Conservation (phyloP, 1,140 invertebrate genomes). For the Muscidifurax raptorellus region DNA sequence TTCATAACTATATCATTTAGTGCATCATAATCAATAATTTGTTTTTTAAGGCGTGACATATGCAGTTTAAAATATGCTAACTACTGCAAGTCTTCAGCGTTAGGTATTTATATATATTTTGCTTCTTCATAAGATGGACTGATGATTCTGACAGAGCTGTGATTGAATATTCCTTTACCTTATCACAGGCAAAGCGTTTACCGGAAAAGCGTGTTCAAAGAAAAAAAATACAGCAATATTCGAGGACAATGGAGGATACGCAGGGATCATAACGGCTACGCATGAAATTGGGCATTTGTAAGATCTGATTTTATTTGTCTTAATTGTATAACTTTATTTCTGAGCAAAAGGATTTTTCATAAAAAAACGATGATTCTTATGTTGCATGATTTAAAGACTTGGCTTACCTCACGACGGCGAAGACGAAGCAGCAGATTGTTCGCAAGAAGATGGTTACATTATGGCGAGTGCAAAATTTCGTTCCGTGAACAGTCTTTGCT, state of each 20-base stretch:
- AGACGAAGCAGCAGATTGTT: conserved; percentile 31
- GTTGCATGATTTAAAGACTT: not conserved
- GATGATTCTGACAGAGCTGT: not conserved
- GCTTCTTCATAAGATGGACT: not conserved
- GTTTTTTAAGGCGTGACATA: conserved; percentile 41
- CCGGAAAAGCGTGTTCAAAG: conserved; percentile 38
- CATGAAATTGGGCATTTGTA: conserved; percentile 52
- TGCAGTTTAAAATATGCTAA: conserved; percentile 40
- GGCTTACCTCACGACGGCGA: conserved; percentile 48
- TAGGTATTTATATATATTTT: conserved; percentile 35
- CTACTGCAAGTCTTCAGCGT: conserved; percentile 42
- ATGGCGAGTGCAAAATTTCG: conserved; percentile 49
- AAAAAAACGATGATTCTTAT: not conserved
- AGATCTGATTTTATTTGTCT: not conserved
- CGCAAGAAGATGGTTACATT: conserved; percentile 44
- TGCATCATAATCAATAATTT: not conserved
- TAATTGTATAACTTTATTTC: not conserved
- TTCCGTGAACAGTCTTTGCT: conserved; percentile 38
- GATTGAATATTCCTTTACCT: not conserved
- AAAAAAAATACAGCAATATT: conserved; percentile 51
- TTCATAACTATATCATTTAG: not conserved
- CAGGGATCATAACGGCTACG: conserved; percentile 42
- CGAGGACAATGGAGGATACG: conserved; percentile 43
- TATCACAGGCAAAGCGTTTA: conserved; percentile 48
- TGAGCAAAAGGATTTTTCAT: too few relatives aligned